Percentiles rank a stretch among this genome's conserved stretches.
phyloP scores from a whole-genome alignment of 2,113 vertebrate genomes.

The Hypomesus transpacificus region DNA sequence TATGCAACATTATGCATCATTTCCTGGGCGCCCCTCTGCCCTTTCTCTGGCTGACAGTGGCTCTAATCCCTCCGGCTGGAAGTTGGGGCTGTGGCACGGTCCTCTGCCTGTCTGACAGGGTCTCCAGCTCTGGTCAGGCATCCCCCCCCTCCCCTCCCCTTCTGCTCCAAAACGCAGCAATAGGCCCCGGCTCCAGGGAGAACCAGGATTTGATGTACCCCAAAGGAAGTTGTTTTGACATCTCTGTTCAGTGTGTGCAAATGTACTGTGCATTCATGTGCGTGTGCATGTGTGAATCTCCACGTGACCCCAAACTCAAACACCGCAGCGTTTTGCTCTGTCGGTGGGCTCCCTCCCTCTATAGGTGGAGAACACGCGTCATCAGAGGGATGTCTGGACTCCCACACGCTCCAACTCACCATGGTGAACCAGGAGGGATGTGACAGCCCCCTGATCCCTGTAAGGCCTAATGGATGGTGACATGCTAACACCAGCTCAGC shows the following conservation, averaged over 20 bases:
- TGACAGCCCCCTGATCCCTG: slow-evolving; percentile 5
- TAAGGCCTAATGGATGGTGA: slow-evolving; percentile 24
- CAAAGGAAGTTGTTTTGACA: neutral
- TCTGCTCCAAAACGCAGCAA: neutral
- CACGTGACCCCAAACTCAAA: neutral
- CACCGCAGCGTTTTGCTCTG: no score
- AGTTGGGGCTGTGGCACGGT: neutral
- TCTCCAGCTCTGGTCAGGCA: slow-evolving; percentile 17
- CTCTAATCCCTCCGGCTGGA: slow-evolving; percentile 58
- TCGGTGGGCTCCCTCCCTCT: no score
- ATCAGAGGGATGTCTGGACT: no score
- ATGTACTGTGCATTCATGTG: neutral
- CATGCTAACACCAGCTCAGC: slow-evolving; percentile 17
- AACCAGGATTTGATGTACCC: neutral
- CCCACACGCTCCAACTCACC: no score
- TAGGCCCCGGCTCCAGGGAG: neutral
- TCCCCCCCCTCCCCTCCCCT: neutral
- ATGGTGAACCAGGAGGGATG: neutral
- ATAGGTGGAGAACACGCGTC: no score
- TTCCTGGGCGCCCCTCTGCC: slow-evolving; percentile 67
- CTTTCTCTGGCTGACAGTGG: slow-evolving; percentile 62
- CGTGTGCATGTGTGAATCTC: slow-evolving; percentile 1
- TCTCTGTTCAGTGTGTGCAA: neutral
- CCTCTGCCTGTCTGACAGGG: slow-evolving; percentile 13
- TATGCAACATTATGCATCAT: slow-evolving; percentile 53